These are phyloP conservation scores for Laspeyria flexula DNA, from an alignment of 2,888 invertebrate genomes.

Conservation along the genomic window DNA sequence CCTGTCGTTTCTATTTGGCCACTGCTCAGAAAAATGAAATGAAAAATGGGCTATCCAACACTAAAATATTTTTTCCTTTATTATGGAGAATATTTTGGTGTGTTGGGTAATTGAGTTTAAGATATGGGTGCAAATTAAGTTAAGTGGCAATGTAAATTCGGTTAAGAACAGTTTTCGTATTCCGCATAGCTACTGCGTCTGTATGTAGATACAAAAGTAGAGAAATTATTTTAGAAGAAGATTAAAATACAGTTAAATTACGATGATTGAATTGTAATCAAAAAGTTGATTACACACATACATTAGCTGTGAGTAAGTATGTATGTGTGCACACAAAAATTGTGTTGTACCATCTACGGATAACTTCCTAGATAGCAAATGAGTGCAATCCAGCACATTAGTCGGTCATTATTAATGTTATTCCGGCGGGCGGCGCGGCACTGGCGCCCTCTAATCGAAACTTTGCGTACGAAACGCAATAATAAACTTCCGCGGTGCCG, in stretches of 20 bases:
- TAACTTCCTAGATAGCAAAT: constrained; percentile 60
- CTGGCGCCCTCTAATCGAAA: constrained; percentile 69
- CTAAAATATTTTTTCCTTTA: too few relatives aligned
- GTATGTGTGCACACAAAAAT: constrained; percentile 27
- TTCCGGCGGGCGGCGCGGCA: constrained; percentile 46
- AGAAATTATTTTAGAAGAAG: too few relatives aligned
- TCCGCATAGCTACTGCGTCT: too few relatives aligned
- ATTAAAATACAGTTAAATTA: background rate
- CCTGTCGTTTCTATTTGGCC: too few relatives aligned
- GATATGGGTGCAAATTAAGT: too few relatives aligned
- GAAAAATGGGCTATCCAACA: too few relatives aligned
- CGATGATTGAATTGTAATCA: constrained; percentile 8
- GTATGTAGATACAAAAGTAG: too few relatives aligned
- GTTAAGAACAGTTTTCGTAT: too few relatives aligned
- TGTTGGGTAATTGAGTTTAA: too few relatives aligned
- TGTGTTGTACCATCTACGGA: constrained; percentile 34
- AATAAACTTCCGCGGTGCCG: constrained; percentile 73
- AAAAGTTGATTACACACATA: constrained; percentile 5
- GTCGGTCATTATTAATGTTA: constrained; percentile 64
- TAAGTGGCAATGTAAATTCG: too few relatives aligned
- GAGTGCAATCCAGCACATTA: constrained; percentile 61
- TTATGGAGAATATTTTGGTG: too few relatives aligned
- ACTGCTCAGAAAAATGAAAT: too few relatives aligned
- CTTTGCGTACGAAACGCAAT: constrained; percentile 66
- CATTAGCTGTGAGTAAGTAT: constrained; percentile 7